A percentile compares a stretch with the other conserved stretches of the same genome.
Conservation (phyloP, 2,888 invertebrate genomes). For the Ecdyonurus torrentis region DNA sequence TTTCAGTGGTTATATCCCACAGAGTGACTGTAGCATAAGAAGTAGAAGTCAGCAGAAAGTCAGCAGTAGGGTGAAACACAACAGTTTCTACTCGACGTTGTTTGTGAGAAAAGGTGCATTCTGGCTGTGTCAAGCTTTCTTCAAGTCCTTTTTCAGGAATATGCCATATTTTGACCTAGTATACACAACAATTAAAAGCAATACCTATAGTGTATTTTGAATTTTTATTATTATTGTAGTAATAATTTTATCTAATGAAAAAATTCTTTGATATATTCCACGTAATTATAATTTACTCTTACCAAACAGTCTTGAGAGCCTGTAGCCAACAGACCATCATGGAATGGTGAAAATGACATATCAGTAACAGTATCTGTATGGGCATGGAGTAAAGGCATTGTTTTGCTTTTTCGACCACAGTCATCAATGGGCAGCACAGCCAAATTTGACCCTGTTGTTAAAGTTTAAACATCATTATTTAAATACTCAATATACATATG, state of each 20-base stretch:
- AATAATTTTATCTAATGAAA: neutral
- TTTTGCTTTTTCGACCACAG: slow-evolving; percentile 75
- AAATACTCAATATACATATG: neutral
- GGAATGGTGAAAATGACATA: slow-evolving; percentile 90
- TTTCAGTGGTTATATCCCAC: slow-evolving; percentile 72
- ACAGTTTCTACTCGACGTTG: slow-evolving; percentile 78
- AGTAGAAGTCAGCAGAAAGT: slow-evolving; percentile 73
- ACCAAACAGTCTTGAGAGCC: slow-evolving; percentile 77
- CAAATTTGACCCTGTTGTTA: slow-evolving; percentile 56
- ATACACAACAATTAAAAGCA: slow-evolving; percentile 9
- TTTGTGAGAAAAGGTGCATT: slow-evolving; percentile 65
- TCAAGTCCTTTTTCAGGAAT: slow-evolving; percentile 67
- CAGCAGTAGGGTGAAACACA: slow-evolving; percentile 80
- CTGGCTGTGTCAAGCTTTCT: slow-evolving; percentile 57
- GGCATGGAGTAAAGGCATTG: slow-evolving; percentile 70
- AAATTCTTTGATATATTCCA: neutral
- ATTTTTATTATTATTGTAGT: no score
- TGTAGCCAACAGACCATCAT: slow-evolving; percentile 80
- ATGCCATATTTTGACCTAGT: slow-evolving; percentile 75
- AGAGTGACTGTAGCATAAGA: slow-evolving; percentile 65
- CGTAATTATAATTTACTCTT: no score
- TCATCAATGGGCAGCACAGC: slow-evolving; percentile 78
- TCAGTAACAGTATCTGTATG: slow-evolving; percentile 86
- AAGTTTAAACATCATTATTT: neutral
- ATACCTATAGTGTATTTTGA: neutral